Evolutionary conservation across 2,888 invertebrate species (phyloP), one percentile per base, ranked within the genome.

Genomic region (Hydropsyche betteni): DNA sequence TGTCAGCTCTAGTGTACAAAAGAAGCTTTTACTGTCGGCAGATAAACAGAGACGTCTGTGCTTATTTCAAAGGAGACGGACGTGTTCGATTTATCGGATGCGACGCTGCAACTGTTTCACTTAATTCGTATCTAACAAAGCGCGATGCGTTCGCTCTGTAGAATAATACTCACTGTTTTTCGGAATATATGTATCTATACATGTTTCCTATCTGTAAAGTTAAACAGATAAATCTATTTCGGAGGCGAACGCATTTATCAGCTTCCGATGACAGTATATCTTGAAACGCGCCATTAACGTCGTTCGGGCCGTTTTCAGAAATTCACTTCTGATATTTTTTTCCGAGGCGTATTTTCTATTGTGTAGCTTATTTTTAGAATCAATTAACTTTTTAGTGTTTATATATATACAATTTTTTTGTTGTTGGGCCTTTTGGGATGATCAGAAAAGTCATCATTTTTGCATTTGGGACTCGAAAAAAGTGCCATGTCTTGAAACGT

Each of bases 221-320:
- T 36, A 64, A 64, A 64, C 33, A 64, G 34, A 64, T 64, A 64
- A 36, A 36, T 64, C 64, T 64, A 64, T 64, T 64, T 64, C 36
- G 36, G 64, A 36, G 34, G 33, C 64, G 64, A n/a, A 44, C 44
- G 36, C 64, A 64, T 64, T 64, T 64, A 64, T 64, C 64, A 64
- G 64, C 64, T 64, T 64, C 64, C 64, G 64, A 64, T 64, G 64
- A 64, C 64, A 64, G 64, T 64, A 64, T 64, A 24, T 64, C 64
- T 64, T 64, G 64, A 34, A 36, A 64, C 64, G 64, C 34, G 12
- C 64, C 64, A 64, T 64, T 64, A 64, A 64, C 64, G 34, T 64
- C 36, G 34, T 64, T 64, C 64, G 64, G 64, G 33, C 24, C 16
- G 64, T 64, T 64, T 64, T 64, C 64, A 64, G 64, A 64, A 64